A percentile compares a stretch with the other conserved stretches of the same genome.
Evolutionary conservation across 92 coral and sea anemone genomes (phyloP).

Genomic region (Phenganax marumi): DNA sequence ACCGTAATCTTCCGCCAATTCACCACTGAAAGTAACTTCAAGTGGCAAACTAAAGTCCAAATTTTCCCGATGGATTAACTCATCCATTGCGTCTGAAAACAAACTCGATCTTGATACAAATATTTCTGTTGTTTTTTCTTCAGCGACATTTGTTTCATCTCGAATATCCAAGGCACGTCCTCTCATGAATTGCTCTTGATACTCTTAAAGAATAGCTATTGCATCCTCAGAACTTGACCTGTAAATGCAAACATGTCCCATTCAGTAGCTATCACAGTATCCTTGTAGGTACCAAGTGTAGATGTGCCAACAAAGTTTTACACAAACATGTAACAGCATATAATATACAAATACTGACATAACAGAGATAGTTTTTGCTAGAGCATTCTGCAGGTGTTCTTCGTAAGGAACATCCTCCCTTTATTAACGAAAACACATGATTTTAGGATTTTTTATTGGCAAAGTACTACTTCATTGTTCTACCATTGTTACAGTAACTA

Average conservation of each 20-base stretch:
- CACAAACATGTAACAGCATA: background rate
- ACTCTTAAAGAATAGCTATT: conserved; percentile 41
- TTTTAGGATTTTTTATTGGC: too few relatives aligned
- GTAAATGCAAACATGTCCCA: background rate
- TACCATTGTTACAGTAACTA: background rate
- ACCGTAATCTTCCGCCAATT: conserved; percentile 52
- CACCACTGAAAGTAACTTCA: conserved; percentile 52
- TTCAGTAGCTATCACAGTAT: background rate
- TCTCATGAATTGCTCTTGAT: conserved; percentile 27
- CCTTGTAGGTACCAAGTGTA: background rate
- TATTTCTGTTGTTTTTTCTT: conserved; percentile 53
- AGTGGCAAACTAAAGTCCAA: conserved; percentile 52
- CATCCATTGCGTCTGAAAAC: conserved; percentile 50
- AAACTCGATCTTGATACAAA: conserved; percentile 29
- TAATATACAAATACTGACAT: background rate
- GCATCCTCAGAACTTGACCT: conserved; percentile 49
- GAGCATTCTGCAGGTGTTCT: conserved; percentile 1
- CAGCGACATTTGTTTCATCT: background rate
- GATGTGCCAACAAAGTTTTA: background rate
- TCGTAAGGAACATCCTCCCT: background rate
- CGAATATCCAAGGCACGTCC: conserved; percentile 50
- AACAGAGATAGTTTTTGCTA: background rate
- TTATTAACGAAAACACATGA: background rate
- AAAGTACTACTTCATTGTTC: too few relatives aligned
- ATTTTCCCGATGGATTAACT: conserved; percentile 20